A percentile compares a stretch with the other conserved stretches of the same genome.
Evolutionary conservation across 2,888 invertebrate species (phyloP).

Genomic region (Maniola hyperantus): DNA sequence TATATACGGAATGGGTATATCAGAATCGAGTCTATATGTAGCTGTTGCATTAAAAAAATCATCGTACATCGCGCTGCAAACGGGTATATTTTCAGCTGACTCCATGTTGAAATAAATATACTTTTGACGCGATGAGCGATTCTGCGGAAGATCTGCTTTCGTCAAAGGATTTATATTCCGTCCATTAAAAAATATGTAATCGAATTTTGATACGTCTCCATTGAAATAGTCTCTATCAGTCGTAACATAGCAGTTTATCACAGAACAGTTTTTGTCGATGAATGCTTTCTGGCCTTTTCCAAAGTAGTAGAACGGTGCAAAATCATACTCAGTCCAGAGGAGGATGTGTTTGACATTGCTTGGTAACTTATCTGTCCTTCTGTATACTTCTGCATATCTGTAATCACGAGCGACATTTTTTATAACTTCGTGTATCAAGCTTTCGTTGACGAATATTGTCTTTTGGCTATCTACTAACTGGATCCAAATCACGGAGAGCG

Average conservation of each 20-base stretch:
- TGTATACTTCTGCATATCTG: conserved; percentile 61
- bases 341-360: conserved; percentile 64
- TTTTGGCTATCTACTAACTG: conserved; percentile 47
- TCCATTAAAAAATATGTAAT: conserved; percentile 69
- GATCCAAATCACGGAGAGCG: conserved; percentile 54
- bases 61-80: conserved; percentile 58
- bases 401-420: conserved; percentile 58
- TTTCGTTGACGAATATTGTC: conserved; percentile 43
- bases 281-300: conserved; percentile 61
- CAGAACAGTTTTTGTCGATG: conserved; percentile 62
- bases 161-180: conserved; percentile 48
- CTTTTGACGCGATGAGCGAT: conserved; percentile 59
- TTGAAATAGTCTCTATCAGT: conserved; percentile 52
- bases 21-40: conserved; percentile 70
- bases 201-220: conserved; percentile 57
- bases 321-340: conserved; percentile 60
- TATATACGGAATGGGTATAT: conserved; percentile 65
- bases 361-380: conserved; percentile 53
- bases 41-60: conserved; percentile 73
- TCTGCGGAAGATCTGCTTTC: conserved; percentile 48
- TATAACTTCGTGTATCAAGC: conserved; percentile 56
- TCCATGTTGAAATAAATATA: conserved; percentile 71
- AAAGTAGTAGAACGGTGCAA: conserved; percentile 59
- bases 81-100: conserved; percentile 66
- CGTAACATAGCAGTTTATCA: conserved; percentile 65